Evolutionary conservation across 2,888 invertebrate genomes (phyloP), one percentile per base, ranked within the genome.

Genomic region (Drosophila falleni): DNA sequence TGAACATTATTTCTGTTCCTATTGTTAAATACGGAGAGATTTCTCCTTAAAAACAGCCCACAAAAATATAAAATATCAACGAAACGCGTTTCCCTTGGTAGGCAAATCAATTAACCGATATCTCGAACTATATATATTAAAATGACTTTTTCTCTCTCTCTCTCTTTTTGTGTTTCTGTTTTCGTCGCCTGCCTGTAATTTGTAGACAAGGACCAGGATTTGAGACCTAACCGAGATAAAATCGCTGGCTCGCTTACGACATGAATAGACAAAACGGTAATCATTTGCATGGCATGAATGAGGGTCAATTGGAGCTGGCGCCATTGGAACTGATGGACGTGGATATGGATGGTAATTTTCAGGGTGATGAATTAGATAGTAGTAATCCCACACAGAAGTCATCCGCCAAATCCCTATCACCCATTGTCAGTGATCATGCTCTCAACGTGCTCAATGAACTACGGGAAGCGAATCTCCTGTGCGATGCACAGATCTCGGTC

Each of bases 401-500:
- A 1, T 67, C 81, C 5, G 16, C 70, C 0, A 89, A 89, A 26
- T 76, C 82, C 3, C 63, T 91, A 2, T 80, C 80, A 35, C 71
- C 87, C 10, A 95, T 96, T 90, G 96, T 97, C 94, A 97, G 97
- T 92, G 95, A 96, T 85, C 96, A 97, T 89, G 96, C 97, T 37
- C 96, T 97, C 95, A 96, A 96, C 91, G 96, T 96, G 73, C 94
- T 98, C 74, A 96, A 96, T 93, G 97, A 97, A 86, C 94, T 98
- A 87, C 95, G 96, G 88, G 95, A 96, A 91, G 95, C 95, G 89
- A 96, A 97, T 91, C 95, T 97, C 86, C 95, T 98, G 46, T 97
- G 97, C 93, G 98, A 98, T 93, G 98, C 97, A 5, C 95, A 96
- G 41, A 94, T 97, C 81, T 94, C 96, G 75, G 95, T 97, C 62